Evolutionary conservation across 2,888 invertebrate species (phyloP).

Genomic region (Tuberolachnus salignus): DNA sequence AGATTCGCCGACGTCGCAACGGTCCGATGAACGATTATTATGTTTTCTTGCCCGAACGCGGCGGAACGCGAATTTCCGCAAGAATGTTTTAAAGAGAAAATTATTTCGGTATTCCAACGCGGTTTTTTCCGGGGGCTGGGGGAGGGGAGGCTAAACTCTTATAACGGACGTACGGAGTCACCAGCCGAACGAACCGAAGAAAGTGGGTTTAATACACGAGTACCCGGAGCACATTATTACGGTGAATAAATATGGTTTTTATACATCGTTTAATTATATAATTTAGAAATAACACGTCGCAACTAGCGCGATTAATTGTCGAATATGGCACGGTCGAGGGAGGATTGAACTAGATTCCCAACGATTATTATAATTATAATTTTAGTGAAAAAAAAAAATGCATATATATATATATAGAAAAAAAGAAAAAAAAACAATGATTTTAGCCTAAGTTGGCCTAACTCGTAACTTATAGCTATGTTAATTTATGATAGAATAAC

Average conservation of each 20-base stretch:
- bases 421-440: no score
- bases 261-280: no score
- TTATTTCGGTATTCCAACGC: neutral
- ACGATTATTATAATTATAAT: no score
- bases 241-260: slow-evolving; percentile 16
- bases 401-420: no score
- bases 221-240: neutral
- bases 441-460: no score
- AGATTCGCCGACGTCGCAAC: slow-evolving; percentile 15
- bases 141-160: neutral
- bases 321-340: no score
- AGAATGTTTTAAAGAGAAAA: neutral
- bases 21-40: slow-evolving; percentile 37
- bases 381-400: no score
- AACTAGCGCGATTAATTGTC: no score
- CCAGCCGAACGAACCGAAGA: neutral
- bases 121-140: slow-evolving; percentile 13
- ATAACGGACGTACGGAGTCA: slow-evolving; percentile 23
- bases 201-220: slow-evolving; percentile 3
- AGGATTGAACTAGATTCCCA: no score
- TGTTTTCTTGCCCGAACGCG: slow-evolving; percentile 22
- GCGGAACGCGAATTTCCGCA: slow-evolving; percentile 35
- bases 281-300: no score
- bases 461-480: no score
- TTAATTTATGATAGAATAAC: no score